These are phyloP conservation scores for Siderastrea siderea DNA, from an alignment of 92 coral and sea anemone genomes.

Conservation along the genomic window DNA sequence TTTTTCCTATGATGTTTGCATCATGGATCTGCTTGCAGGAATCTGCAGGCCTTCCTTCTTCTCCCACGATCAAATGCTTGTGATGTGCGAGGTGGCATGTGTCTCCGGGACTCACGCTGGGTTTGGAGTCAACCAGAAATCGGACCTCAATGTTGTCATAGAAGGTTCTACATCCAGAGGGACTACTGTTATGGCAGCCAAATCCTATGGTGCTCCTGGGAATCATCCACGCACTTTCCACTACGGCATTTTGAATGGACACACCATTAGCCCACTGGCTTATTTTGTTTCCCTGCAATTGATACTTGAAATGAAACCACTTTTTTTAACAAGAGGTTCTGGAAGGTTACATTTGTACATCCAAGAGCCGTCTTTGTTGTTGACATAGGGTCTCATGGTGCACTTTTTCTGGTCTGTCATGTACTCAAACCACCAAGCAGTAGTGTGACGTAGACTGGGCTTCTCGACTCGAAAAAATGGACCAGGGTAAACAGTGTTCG, in stretches of 20 bases:
- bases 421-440: conserved; percentile 90
- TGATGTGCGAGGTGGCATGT: conserved; percentile 51
- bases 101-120: conserved; percentile 55
- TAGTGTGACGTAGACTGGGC: conserved; percentile 50
- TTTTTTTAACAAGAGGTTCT: conserved; percentile 48
- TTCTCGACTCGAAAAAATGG: conserved; percentile 71
- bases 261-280: conserved; percentile 78
- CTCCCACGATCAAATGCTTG: conserved; percentile 16
- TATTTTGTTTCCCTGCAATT: conserved; percentile 65
- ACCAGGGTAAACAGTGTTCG: conserved; percentile 63
- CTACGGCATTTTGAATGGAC: conserved; percentile 9
- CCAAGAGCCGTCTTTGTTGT: conserved; percentile 76
- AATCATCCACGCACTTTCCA: conserved; percentile 72
- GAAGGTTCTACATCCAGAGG: conserved; percentile 57
- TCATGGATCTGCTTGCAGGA: conserved; percentile 87
- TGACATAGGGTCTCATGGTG: conserved; percentile 82
- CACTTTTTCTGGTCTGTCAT: conserved; percentile 49
- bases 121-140: conserved; percentile 49
- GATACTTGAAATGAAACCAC: conserved; percentile 80
- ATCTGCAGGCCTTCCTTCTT: conserved; percentile 45
- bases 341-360: conserved; percentile 68
- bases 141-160: conserved; percentile 51
- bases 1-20: conserved; percentile 44
- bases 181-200: conserved; percentile 61
- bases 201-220: conserved; percentile 69